These are phyloP conservation scores for Colostygia pectinataria DNA, from an alignment of 2,888 invertebrate genomes.

Conservation along the genomic window DNA sequence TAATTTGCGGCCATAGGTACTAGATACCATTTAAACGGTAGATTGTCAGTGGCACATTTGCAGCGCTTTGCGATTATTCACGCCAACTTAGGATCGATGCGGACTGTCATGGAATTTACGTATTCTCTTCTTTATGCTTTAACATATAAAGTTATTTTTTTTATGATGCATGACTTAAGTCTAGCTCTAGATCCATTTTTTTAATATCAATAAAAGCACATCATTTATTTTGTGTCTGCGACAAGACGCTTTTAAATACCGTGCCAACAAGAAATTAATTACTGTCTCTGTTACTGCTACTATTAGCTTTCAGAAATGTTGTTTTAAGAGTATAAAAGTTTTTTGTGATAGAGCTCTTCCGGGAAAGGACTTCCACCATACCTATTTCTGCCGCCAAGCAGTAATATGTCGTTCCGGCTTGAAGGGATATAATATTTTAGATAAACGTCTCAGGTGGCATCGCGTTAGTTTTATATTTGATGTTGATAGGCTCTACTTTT, in stretches of 20 bases:
- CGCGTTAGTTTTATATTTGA: too few relatives aligned
- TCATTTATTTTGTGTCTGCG: constrained; percentile 43
- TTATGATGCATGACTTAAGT: constrained; percentile 1
- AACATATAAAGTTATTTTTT: constrained; percentile 28
- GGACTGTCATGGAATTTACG: background rate
- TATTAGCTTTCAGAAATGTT: too few relatives aligned
- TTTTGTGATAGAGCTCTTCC: too few relatives aligned
- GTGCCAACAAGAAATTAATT: too few relatives aligned
- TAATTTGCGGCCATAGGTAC: constrained; percentile 36
- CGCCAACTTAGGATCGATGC: constrained; percentile 59
- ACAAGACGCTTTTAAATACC: constrained; percentile 47
- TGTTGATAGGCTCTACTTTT: too few relatives aligned
- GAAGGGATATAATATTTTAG: too few relatives aligned
- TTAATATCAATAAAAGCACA: constrained; percentile 60
- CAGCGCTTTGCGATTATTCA: constrained; percentile 66
- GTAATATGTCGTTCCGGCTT: too few relatives aligned
- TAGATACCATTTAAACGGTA: constrained; percentile 48
- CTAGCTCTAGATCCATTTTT: constrained; percentile 34
- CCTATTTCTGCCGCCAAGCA: too few relatives aligned
- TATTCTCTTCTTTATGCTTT: constrained; percentile 10
- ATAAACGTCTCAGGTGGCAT: too few relatives aligned
- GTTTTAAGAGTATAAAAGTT: too few relatives aligned
- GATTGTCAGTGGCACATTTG: constrained; percentile 57
- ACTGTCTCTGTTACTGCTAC: too few relatives aligned
- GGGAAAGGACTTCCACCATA: too few relatives aligned